Conservation (phyloP, 2,113 vertebrate species). For the Balaenoptera acutorostrata region DNA sequence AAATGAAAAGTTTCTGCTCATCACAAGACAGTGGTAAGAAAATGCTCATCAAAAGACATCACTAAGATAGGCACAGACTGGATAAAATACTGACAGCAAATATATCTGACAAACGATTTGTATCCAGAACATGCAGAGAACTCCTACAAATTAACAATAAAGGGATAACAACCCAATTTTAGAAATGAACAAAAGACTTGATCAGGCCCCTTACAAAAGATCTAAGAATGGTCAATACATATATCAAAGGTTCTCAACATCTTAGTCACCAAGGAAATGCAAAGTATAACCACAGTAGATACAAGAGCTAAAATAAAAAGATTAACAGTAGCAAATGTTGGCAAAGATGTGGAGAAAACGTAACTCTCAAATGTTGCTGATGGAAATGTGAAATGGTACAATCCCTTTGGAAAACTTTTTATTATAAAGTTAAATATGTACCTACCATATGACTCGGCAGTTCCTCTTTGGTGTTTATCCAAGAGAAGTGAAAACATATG, state of each 20-base stretch:
- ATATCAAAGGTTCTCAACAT: not conserved
- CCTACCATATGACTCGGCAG: not conserved
- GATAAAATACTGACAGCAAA: not conserved
- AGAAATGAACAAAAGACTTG: not conserved
- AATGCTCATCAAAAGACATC: not conserved
- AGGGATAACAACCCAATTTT: not conserved
- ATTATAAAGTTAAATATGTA: fast-evolving
- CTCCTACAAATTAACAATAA: no score
- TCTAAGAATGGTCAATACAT: not conserved
- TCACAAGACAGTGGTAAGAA: not conserved
- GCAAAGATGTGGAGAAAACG: not conserved
- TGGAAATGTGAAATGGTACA: fast-evolving
- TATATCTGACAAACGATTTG: not conserved
- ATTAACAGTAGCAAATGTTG: fast-evolving
- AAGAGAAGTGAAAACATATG: not conserved
- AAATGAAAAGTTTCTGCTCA: not conserved
- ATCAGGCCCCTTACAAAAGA: not conserved
- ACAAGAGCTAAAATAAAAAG: not conserved
- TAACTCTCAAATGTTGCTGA: fast-evolving
- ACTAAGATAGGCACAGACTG: not conserved
- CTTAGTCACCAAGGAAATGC: not conserved
- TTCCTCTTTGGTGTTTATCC: not conserved
- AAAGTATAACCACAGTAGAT: not conserved
- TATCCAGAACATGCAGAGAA: not conserved
- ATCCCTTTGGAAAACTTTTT: not conserved